Conservation (phyloP, 2,113 vertebrate species). For the Acrocephalus arundinaceus region DNA sequence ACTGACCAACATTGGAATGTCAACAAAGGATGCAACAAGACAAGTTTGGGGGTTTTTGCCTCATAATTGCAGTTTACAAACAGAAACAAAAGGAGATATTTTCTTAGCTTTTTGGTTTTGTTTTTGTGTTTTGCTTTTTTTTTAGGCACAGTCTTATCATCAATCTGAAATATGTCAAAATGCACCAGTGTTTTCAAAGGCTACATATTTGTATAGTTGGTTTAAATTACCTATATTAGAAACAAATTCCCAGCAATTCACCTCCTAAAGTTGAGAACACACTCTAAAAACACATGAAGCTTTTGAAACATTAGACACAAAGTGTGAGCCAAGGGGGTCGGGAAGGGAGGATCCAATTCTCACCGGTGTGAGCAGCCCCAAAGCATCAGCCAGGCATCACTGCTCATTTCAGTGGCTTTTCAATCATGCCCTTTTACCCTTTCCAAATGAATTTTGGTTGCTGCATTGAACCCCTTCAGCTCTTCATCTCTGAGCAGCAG, state of each 20-base stretch:
- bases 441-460: not conserved
- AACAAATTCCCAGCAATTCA: slow-evolving; percentile 3
- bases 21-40: not conserved
- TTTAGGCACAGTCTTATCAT: slow-evolving; percentile 1
- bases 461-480: not conserved
- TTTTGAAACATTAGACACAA: not conserved
- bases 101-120: not conserved
- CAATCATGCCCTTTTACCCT: not conserved
- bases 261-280: not conserved
- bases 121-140: not conserved
- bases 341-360: not conserved
- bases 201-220: slow-evolving; percentile 1
- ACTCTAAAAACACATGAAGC: not conserved
- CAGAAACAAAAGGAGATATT: slow-evolving; percentile 8
- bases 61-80: not conserved
- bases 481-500: not conserved
- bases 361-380: fast-evolving
- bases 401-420: not conserved
- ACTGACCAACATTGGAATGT: not conserved
- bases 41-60: not conserved
- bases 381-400: fast-evolving
- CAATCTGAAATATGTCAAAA: slow-evolving; percentile 17
- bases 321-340: not conserved
- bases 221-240: slow-evolving; percentile 32
- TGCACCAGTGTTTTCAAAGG: not conserved